phyloP scores from a whole-genome alignment of 2,888 invertebrate genomes.

The Saturnia japonica region DNA sequence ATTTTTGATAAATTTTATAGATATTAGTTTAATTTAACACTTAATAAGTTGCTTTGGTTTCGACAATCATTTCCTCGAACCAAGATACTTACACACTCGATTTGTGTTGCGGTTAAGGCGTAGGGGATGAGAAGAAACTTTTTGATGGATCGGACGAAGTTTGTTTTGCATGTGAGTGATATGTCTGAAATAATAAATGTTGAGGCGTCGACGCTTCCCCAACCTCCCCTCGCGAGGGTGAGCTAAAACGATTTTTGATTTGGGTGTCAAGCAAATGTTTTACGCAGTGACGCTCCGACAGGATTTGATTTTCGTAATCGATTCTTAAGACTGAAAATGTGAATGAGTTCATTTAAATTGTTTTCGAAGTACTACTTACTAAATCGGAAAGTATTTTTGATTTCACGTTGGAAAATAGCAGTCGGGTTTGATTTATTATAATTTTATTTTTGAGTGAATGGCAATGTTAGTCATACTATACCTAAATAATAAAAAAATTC shows the following conservation, averaged over 20 bases:
- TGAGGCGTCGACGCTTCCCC: conserved; percentile 80
- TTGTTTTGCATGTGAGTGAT: conserved; percentile 83
- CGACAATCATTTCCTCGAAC: conserved; percentile 49
- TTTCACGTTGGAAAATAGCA: not conserved
- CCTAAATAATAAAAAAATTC: too few relatives aligned
- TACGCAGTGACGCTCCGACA: conserved; percentile 74
- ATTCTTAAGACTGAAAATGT: conserved; percentile 70
- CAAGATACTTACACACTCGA: conserved; percentile 79
- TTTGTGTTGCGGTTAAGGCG: conserved; percentile 63
- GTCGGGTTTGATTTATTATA: not conserved
- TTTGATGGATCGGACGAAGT: conserved; percentile 82
- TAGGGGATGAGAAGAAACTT: conserved; percentile 67
- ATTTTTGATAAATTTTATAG: not conserved
- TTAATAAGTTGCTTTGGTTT: conserved; percentile 1
- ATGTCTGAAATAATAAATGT: conserved; percentile 83
- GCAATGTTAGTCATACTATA: too few relatives aligned
- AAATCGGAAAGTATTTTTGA: not conserved
- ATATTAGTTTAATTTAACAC: not conserved
- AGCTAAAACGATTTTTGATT: conserved; percentile 82
- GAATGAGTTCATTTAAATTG: conserved; percentile 35
- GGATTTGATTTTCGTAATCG: conserved; percentile 81
- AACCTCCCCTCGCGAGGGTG: conserved; percentile 67
- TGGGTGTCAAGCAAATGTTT: conserved; percentile 82
- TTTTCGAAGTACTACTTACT: conserved; percentile 9
- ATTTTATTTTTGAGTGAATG: not conserved